These are phyloP conservation scores for Heteromurus nitidus DNA, from an alignment of 2,888 invertebrate genomes.

Conservation along the genomic window DNA sequence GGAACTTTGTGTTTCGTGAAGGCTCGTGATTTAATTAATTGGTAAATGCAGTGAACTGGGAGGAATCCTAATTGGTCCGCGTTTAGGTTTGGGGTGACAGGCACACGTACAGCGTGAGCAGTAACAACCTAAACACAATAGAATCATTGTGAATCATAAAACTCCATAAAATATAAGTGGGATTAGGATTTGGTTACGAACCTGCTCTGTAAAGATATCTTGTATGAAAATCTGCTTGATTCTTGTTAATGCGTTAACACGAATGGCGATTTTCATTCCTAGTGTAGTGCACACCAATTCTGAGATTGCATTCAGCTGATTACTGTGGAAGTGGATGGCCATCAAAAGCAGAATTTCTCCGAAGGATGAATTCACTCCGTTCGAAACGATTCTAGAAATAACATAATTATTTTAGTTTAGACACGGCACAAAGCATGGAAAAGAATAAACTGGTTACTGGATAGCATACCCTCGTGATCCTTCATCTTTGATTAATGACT, in stretches of 20 bases:
- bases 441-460: no score
- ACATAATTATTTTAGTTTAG: conserved; percentile 13
- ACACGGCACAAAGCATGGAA: neutral
- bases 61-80: conserved; percentile 93
- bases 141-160: neutral
- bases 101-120: conserved; percentile 95
- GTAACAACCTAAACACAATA: conserved; percentile 84
- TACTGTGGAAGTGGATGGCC: conserved; percentile 98
- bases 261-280: conserved; percentile 93
- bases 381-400: conserved; percentile 14
- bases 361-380: conserved; percentile 83
- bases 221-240: conserved; percentile 96
- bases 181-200: conserved; percentile 72
- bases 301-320: conserved; percentile 93
- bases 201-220: conserved; percentile 97
- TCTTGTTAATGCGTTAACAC: conserved; percentile 89
- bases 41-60: conserved; percentile 97
- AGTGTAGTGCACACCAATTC: conserved; percentile 95
- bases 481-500: conserved; percentile 93
- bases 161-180: neutral
- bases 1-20: conserved; percentile 97
- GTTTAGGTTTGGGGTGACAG: conserved; percentile 91
- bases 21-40: conserved; percentile 92
- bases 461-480: conserved; percentile 83
- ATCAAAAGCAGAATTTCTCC: conserved; percentile 96